Conservation (phyloP, 2,797 vertebrate species). For the Cuculus canorus region DNA sequence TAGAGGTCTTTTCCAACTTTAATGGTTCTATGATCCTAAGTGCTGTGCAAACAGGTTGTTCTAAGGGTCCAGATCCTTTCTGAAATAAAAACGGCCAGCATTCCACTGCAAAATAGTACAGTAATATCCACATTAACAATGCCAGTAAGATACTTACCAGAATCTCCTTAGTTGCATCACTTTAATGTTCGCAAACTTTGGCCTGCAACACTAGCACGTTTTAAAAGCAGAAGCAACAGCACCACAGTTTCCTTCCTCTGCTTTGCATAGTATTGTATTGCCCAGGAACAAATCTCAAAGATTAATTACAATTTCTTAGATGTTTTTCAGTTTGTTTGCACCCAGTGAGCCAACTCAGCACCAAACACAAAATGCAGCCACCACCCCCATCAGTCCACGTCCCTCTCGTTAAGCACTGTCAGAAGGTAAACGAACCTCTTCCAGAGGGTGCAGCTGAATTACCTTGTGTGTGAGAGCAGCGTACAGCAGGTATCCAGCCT, state of each 20-base stretch:
- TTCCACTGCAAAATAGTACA: not conserved
- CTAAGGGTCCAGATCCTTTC: not conserved
- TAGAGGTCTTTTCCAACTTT: too few relatives aligned
- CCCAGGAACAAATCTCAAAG: not conserved
- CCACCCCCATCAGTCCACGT: not conserved
- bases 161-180: not conserved
- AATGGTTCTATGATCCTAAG: too few relatives aligned
- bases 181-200: not conserved
- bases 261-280: not conserved
- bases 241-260: not conserved
- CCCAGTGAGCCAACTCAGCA: not conserved
- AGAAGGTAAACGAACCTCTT: not conserved
- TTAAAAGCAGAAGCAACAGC: not conserved
- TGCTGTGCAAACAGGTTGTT: not conserved
- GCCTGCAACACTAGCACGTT: not conserved
- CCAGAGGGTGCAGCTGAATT: not conserved
- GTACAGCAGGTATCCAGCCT: conserved; percentile 94
- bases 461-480: conserved; percentile 91
- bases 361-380: not conserved
- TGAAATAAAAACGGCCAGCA: not conserved
- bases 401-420: not conserved
- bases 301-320: not conserved
- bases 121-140: not conserved
- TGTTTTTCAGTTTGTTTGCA: not conserved
- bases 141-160: not conserved